Evolutionary conservation across 2,113 vertebrate genomes (phyloP), one percentile per base, ranked within the genome.

Genomic region (Notarius lentiginosus): DNA sequence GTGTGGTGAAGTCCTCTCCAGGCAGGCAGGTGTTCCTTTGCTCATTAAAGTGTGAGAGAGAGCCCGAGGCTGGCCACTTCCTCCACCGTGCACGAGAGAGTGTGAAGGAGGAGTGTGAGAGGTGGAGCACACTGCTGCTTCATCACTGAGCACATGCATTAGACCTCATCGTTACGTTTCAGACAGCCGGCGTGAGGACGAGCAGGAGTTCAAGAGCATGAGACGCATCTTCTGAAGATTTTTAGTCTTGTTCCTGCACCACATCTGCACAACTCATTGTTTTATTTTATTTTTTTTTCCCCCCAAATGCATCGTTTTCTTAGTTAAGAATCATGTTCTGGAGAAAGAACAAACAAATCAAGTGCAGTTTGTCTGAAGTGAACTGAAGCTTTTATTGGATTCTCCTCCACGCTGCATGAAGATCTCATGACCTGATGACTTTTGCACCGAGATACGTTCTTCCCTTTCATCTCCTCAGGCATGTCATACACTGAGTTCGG

Each of bases 401-500:
- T 87, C 68, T 63, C 20, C 83, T 83, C 17, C 79, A 65, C 51
- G 56, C 79, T 73, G 63, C 79, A 73, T 51, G 83, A 58, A 72
- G 63, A 84, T 58, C n/a, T 18, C 49, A 65, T 82, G 84, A 85
- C 83, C 88, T 83, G 81, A 91, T 91, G 89, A 87, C 86, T 81
- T 79, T 86, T 75, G 73, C 84, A 30, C 65, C 58, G 81, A 72
- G 65, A 60, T 84, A 85, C 65, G 30, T 82, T 34, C 53, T 90
- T 85, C 84, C 22, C 60, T 91, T 84, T 84, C 89, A 94, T 92
- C 92, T 94, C 68, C 53, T 34, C 90, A 94, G 94, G 94, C 95
- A 99, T 99, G 98, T 98, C 98, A 95, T 99, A 99, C 90, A 96
- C 98, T 87, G 98, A 97, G 94, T 97, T 99, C 89, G 98, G 97